phyloP scores from a whole-genome alignment of 2,888 invertebrate genomes.

The Pyrocoelia pectoralis region DNA sequence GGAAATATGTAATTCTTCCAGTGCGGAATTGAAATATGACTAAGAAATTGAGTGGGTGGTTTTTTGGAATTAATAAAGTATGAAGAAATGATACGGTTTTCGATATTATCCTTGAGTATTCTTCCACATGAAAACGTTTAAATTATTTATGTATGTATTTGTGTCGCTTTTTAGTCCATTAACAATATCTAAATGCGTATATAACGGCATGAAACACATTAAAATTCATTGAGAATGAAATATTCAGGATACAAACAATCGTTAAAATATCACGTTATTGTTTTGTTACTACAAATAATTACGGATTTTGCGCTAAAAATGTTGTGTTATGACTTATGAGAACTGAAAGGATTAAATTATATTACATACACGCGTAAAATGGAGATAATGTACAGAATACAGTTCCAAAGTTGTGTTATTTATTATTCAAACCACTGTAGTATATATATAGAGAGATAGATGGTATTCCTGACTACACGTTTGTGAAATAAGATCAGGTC shows the following conservation, averaged over 20 bases:
- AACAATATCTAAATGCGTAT: neutral
- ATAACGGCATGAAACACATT: neutral
- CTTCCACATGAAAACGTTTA: neutral
- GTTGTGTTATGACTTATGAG: neutral
- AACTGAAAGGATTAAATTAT: neutral
- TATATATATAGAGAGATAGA: neutral
- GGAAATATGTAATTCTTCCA: neutral
- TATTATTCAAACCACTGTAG: neutral
- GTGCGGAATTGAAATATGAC: neutral
- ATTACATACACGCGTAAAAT: neutral
- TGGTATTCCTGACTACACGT: neutral
- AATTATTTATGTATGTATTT: neutral
- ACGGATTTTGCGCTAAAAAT: too few species aligned
- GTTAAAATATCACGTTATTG: neutral
- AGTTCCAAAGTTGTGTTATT: neutral
- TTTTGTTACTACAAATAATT: too few species aligned
- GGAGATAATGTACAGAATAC: neutral
- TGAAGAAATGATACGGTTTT: neutral
- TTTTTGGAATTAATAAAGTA: neutral
- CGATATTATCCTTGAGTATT: neutral
- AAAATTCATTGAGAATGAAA: neutral
- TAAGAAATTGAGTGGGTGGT: neutral
- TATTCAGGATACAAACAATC: neutral
- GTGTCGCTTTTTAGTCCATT: slow-evolving; percentile 1
- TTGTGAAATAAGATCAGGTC: too few species aligned